phyloP scores from a whole-genome alignment of 2,888 invertebrate species.

The Macrophya annulata region DNA sequence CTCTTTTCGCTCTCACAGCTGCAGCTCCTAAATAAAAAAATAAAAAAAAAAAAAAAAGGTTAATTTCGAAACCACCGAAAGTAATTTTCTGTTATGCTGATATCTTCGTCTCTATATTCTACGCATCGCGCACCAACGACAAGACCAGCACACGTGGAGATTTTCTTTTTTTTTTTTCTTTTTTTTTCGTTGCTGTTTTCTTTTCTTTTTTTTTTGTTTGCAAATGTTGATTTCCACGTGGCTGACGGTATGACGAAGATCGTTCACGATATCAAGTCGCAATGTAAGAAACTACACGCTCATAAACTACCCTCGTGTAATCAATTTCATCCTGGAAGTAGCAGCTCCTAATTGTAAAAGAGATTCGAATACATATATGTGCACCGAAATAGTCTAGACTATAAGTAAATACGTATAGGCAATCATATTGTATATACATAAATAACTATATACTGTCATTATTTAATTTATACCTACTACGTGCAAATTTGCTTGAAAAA shows the following conservation, averaged over 20 bases:
- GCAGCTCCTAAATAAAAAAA: slow-evolving; percentile 15
- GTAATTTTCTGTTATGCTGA: slow-evolving; percentile 2
- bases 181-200: not conserved
- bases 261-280: not conserved
- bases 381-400: slow-evolving; percentile 25
- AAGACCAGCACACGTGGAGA: slow-evolving; percentile 38
- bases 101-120: not conserved
- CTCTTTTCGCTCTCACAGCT: not conserved
- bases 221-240: slow-evolving; percentile 35
- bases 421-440: too few relatives aligned
- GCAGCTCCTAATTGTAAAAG: slow-evolving; percentile 37
- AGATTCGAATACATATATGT: slow-evolving; percentile 11
- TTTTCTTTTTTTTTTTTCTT: not conserved
- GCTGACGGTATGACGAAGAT: slow-evolving; percentile 15
- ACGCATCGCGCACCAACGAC: not conserved
- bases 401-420: slow-evolving; percentile 17
- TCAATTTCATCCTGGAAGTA: slow-evolving; percentile 48
- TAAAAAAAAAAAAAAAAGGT: not conserved
- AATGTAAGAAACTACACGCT: slow-evolving; percentile 9
- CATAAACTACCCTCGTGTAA: not conserved
- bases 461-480: not conserved
- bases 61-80: slow-evolving; percentile 34
- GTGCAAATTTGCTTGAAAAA: slow-evolving; percentile 28
- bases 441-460: too few relatives aligned
- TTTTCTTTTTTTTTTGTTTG: too few relatives aligned